Conservation (phyloP, 2,797 vertebrate species). For the Ceryle rudis region DNA sequence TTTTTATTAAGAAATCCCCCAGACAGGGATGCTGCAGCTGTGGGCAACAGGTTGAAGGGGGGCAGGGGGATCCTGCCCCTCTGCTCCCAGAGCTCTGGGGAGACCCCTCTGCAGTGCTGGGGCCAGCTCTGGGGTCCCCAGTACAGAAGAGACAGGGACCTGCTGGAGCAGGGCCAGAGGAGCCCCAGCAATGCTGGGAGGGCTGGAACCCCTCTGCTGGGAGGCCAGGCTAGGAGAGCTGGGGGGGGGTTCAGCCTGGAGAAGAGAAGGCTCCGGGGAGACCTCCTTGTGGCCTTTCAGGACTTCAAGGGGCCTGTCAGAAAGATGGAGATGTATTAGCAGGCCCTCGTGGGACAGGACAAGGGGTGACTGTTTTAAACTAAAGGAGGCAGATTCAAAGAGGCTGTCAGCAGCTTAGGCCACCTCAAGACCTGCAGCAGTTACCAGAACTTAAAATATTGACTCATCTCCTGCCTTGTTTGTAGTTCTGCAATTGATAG, state of each 20-base stretch:
- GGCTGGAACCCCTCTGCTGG: too few species aligned
- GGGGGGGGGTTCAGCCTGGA: too few species aligned
- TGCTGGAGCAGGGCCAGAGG: too few species aligned
- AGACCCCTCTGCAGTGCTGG: too few species aligned
- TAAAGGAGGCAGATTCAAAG: neutral
- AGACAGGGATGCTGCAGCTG: neutral
- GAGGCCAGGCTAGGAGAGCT: too few species aligned
- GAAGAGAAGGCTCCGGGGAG: neutral
- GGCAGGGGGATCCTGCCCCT: neutral
- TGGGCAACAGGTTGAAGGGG: neutral
- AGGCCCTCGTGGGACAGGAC: neutral
- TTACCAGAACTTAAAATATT: neutral
- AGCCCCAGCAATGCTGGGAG: neutral
- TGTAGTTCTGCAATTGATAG: neutral
- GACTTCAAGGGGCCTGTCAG: neutral
- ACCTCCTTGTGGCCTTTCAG: neutral
- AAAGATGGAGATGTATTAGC: neutral
- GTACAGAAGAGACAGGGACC: neutral
- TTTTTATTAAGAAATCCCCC: neutral
- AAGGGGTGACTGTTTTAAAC: neutral
- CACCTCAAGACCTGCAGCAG: neutral
- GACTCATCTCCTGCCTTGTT: rapidly evolving
- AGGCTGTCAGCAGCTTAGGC: neutral
- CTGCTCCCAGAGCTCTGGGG: neutral
- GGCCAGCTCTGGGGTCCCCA: neutral